A percentile compares a stretch with the other conserved stretches of the same genome.
Conservation (phyloP, 2,797 vertebrate species). For the Pagetopsis macropterus region DNA sequence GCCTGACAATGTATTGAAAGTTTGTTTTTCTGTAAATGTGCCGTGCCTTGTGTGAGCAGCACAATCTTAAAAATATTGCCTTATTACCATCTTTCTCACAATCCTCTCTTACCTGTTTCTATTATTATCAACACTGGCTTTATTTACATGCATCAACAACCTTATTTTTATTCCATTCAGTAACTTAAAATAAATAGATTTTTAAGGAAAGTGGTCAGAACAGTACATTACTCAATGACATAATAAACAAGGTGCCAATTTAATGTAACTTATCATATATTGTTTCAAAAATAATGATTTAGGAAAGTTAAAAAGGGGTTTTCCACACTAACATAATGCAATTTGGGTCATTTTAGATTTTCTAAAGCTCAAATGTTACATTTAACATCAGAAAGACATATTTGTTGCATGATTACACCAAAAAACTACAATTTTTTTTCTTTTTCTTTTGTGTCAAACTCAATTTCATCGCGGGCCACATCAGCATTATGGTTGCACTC, state of each 20-base stretch:
- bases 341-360: slow-evolving; percentile 27
- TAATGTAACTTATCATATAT: neutral
- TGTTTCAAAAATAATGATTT: neutral
- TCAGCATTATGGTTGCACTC: no score
- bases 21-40: slow-evolving; percentile 56
- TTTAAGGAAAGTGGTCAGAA: neutral
- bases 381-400: neutral
- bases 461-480: no score
- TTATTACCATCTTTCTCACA: slow-evolving; percentile 19
- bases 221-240: neutral
- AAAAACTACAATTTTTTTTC: no score
- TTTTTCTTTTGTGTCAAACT: no score
- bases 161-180: neutral
- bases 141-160: slow-evolving; percentile 41
- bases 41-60: slow-evolving; percentile 65
- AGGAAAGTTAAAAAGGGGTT: slow-evolving; percentile 28
- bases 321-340: neutral
- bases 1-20: slow-evolving; percentile 63
- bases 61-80: slow-evolving; percentile 51
- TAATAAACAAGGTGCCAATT: neutral
- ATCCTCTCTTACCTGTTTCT: slow-evolving; percentile 29
- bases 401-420: no score
- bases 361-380: neutral
- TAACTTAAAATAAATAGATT: neutral
- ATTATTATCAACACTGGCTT: slow-evolving; percentile 25